These are phyloP conservation scores for Chlamydotis undulata DNA, from an alignment of 2,113 vertebrate species.

Conservation along the genomic window DNA sequence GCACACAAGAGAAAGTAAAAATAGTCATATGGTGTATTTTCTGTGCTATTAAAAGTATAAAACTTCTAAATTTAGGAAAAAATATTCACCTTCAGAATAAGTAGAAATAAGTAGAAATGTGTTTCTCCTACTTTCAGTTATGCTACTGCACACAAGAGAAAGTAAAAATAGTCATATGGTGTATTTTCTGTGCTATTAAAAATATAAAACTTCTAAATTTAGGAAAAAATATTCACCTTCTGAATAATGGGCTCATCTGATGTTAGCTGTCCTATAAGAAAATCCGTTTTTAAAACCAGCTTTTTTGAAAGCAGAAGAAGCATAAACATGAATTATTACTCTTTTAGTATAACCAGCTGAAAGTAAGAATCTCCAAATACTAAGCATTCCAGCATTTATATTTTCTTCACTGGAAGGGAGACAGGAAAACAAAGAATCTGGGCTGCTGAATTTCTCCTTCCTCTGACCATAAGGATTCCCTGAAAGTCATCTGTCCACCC, in stretches of 20 bases:
- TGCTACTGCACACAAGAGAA: not conserved
- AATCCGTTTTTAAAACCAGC: not conserved
- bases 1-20: not conserved
- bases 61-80: not conserved
- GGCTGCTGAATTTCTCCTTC: not conserved
- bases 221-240: not conserved
- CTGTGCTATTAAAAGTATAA: not conserved
- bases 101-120: fast-evolving
- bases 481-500: not conserved
- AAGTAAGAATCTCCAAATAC: not conserved
- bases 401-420: not conserved
- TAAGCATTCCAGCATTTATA: not conserved
- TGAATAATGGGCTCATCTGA: not conserved
- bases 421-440: not conserved
- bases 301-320: not conserved
- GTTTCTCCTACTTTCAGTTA: not conserved
- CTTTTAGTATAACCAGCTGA: not conserved
- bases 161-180: not conserved
- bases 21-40: not conserved
- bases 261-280: not conserved
- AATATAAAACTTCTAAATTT: not conserved
- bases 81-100: no score
- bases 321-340: not conserved
- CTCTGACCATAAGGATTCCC: not conserved
- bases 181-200: not conserved